A percentile compares a stretch with the other conserved stretches of the same genome.
These are phyloP conservation scores for Agrochola litura DNA, from an alignment of 2,888 invertebrate genomes.

Conservation along the genomic window DNA sequence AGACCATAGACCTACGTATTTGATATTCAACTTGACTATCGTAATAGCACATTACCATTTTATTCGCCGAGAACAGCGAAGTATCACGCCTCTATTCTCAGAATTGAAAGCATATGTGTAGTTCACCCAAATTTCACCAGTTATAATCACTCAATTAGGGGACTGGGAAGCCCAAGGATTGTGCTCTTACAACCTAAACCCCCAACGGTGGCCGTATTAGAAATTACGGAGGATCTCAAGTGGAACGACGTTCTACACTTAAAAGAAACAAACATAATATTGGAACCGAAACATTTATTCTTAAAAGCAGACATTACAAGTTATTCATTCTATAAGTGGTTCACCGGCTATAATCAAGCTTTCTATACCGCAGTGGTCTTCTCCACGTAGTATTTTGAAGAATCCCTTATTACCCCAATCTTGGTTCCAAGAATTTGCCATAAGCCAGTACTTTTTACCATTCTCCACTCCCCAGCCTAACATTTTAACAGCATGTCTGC, in stretches of 20 bases:
- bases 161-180: not conserved
- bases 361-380: slow-evolving; percentile 9
- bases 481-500: slow-evolving; percentile 8
- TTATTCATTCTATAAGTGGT: slow-evolving; percentile 15
- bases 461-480: slow-evolving; percentile 29
- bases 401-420: slow-evolving; percentile 21
- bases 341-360: not conserved
- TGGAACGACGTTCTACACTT: too few relatives aligned
- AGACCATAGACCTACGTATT: too few relatives aligned
- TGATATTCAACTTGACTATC: too few relatives aligned
- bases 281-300: not conserved
- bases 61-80: too few relatives aligned
- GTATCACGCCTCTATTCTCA: not conserved
- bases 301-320: not conserved
- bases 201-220: not conserved
- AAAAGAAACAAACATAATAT: not conserved
- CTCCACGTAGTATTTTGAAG: slow-evolving; percentile 18
- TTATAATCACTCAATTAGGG: not conserved
- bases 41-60: too few relatives aligned
- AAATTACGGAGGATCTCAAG: too few relatives aligned
- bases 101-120: not conserved
- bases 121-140: not conserved
- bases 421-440: slow-evolving; percentile 18
- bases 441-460: slow-evolving; percentile 16
- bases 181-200: not conserved